Percentiles rank a stretch among this genome's conserved stretches.
phyloP scores from a whole-genome alignment of 2,888 invertebrate species.

The Timema podura region DNA sequence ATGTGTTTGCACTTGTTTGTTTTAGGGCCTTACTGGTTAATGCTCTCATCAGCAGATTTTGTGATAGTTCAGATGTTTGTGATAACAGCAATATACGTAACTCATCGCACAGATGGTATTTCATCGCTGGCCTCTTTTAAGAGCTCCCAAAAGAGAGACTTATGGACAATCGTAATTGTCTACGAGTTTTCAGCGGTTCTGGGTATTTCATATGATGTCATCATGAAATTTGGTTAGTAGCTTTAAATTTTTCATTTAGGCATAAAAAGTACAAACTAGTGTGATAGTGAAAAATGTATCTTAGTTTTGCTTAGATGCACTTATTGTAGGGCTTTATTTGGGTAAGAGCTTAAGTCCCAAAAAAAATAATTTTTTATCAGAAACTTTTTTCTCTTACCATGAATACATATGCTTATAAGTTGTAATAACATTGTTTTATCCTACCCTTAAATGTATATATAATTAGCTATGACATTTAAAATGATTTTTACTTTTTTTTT shows the following conservation, averaged over 20 bases:
- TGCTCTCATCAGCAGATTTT: constrained; percentile 49
- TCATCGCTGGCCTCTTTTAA: constrained; percentile 39
- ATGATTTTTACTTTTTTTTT: too few species aligned
- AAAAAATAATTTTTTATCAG: too few species aligned
- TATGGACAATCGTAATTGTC: constrained; percentile 50
- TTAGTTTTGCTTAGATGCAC: not conserved
- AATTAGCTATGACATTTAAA: too few species aligned
- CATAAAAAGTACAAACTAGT: not conserved
- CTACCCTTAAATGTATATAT: too few species aligned
- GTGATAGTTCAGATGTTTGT: constrained; percentile 49
- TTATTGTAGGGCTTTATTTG: too few species aligned
- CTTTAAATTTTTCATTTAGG: too few species aligned
- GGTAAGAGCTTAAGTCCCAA: too few species aligned
- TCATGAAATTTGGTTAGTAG: constrained; percentile 40
- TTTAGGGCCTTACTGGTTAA: constrained; percentile 50
- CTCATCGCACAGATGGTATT: constrained; percentile 40
- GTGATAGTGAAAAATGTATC: constrained; percentile 10
- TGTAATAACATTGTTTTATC: too few species aligned
- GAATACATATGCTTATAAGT: too few species aligned
- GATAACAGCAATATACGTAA: constrained; percentile 48
- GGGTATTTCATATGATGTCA: constrained; percentile 40
- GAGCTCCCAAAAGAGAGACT: constrained; percentile 47
- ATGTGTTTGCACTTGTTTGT: too few species aligned
- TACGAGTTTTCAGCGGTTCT: constrained; percentile 48
- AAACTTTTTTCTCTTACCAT: too few species aligned